Base-by-base conservation (phyloP, 2,888 invertebrate species). In the Agrilus cyanescens region DNA sequence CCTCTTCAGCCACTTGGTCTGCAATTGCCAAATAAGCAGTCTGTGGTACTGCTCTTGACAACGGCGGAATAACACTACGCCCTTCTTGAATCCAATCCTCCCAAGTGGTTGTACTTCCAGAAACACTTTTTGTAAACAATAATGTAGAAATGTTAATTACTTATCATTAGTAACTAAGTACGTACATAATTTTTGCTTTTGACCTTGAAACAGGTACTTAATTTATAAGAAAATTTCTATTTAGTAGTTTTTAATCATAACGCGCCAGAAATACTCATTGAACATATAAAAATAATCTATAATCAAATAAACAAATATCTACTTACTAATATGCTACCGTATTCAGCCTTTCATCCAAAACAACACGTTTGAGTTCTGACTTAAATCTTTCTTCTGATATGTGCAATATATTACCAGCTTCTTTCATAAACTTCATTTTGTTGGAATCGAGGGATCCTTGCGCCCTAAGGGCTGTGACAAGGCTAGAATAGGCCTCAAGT, bases 341-440 rank as follows among this genome's bases (percentile, higher is more conserved):
- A 53, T 83, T 79, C 54, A 93, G 72, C 65, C 84, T 78, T 65
- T 94, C 91, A 70, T 93, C 93, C 69, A 90, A 93, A 43, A 88
- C 84, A 57, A 88, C 93, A 66, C 93, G 77, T 55, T 93, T 76
- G 55, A 91, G 80, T 72, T 94, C 94, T 42, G 91, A 91, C 59
- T 86, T 81, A 69, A 94, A 93, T 55, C 94, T 76, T 67, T 94
- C 94, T 62, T 81, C 80, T 48, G 88, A 82, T 66, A 94, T 91
- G 68, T 88, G 87, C 65, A 85, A 76, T 61, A 80, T 76, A 63
- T 76, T 75, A 60, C 87, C 82, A 54, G 91, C 74, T 61, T 91
- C 88, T 63, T 83, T 82, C 40, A 94, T 72, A 57, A 91, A 69
- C 67, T 82, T 85, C 62, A 82, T 80, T 74, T 90, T 90, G 60